phyloP scores from a whole-genome alignment of 1,140 invertebrate genomes.

The Solenopsis fugax region DNA sequence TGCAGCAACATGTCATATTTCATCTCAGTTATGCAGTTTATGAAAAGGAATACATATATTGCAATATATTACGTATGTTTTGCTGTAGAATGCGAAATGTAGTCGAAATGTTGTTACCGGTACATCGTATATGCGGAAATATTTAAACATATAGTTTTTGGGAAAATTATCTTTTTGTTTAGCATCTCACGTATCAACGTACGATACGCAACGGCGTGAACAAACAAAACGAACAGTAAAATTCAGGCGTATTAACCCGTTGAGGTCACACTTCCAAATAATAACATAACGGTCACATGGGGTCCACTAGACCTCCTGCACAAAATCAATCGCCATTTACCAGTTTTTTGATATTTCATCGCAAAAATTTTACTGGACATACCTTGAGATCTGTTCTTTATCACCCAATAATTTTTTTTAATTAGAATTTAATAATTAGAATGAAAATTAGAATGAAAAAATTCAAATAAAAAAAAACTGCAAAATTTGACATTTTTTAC shows the following conservation, averaged over 20 bases:
- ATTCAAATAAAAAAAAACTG: too few species aligned
- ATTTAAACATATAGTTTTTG: slow-evolving; percentile 22
- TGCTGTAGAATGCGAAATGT: slow-evolving; percentile 9
- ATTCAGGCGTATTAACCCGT: not conserved
- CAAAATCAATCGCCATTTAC: too few species aligned
- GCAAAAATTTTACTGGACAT: too few species aligned
- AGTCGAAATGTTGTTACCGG: not conserved
- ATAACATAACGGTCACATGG: too few species aligned
- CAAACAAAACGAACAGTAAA: not conserved
- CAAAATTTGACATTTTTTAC: too few species aligned
- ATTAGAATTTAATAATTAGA: too few species aligned
- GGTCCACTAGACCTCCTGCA: too few species aligned
- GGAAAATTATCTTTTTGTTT: not conserved
- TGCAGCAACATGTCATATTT: slow-evolving; percentile 27
- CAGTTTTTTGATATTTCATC: too few species aligned
- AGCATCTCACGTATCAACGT: not conserved
- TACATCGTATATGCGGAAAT: not conserved
- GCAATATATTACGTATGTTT: not conserved
- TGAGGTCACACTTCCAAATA: too few species aligned
- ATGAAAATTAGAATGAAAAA: too few species aligned
- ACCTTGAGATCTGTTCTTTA: too few species aligned
- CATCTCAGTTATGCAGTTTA: not conserved
- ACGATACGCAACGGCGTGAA: not conserved
- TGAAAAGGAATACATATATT: slow-evolving; percentile 25
- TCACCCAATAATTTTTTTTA: too few species aligned